Conservation (phyloP, 2,113 vertebrate genomes). For the Sinocyclocheilus rhinocerous region DNA sequence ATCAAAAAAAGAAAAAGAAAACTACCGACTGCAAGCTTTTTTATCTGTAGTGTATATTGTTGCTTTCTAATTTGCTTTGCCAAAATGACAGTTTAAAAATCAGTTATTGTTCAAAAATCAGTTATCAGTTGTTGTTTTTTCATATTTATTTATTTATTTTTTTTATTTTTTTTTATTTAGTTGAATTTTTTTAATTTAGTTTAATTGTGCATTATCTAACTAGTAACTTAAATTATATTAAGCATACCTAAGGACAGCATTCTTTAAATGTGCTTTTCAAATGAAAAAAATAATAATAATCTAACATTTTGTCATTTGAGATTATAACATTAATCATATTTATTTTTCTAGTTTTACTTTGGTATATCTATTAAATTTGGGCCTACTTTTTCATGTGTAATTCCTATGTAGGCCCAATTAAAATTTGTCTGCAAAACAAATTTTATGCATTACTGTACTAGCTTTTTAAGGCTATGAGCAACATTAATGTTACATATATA, state of each 20-base stretch:
- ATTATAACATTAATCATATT: no score
- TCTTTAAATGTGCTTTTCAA: neutral
- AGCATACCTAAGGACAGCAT: neutral
- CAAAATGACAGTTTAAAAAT: neutral
- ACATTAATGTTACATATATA: neutral
- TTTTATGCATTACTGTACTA: neutral
- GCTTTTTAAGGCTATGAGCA: neutral
- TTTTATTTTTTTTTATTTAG: neutral
- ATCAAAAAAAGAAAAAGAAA: neutral
- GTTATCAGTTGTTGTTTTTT: neutral
- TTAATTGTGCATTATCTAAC: neutral
- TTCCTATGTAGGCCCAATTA: neutral
- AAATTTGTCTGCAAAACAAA: neutral
- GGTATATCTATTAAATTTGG: no score
- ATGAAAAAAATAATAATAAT: no score
- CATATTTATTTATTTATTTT: neutral
- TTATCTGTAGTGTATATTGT: neutral
- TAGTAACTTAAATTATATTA: neutral
- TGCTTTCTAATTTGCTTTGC: neutral
- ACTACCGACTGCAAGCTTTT: neutral
- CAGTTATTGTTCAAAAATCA: neutral
- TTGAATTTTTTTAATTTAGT: neutral
- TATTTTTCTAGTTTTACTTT: no score
- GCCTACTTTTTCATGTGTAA: neutral
- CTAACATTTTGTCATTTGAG: no score